Conservation (phyloP, 2,113 vertebrate genomes). For the sheep (Ovis aries) region ARS-UI_Ramb_v3.0 NC_056054.1:174062501-174063000, state of each 20-base stretch:
- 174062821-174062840: background rate
- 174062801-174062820: background rate
- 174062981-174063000: background rate
- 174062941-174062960: rapidly evolving
- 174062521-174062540: background rate
- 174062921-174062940: background rate
- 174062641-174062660: background rate
- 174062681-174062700: background rate
- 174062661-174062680: background rate
- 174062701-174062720: background rate
- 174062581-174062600: background rate
- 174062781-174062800: background rate
- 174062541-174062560: background rate
- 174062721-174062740: background rate
- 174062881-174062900: background rate
- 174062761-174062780: background rate
- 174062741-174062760: background rate
- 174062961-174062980: rapidly evolving
- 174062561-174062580: background rate
- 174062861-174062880: background rate
- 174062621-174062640: background rate
- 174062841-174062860: background rate
- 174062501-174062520: background rate
- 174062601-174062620: background rate
- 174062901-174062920: background rate